Base-by-base conservation (phyloP, 2,888 invertebrate species). In the Iphiclides podalirius region DNA sequence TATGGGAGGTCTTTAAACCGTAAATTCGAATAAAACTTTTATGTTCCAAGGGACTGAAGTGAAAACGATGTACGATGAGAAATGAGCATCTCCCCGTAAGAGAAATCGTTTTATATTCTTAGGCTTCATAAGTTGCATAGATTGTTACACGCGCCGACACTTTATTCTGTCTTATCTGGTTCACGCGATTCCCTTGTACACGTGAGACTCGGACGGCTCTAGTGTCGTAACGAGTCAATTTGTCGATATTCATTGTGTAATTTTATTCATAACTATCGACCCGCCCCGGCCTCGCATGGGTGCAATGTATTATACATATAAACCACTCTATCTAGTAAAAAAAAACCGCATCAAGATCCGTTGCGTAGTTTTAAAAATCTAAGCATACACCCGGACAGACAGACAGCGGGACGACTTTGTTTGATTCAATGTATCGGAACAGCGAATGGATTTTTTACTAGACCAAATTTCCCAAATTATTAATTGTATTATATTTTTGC, bases 141-240 rank as follows among this genome's bases (percentile, higher is more conserved):
- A 23, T 1, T 6, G 16, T 43, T 47, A 14, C 40, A 47, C 47
- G 47, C 26, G 47, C 26, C 23, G 9, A 7, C 23, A 16, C 34
- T 40, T 47, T 47, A 35, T 40, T 34, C 35, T 20, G 23, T 34
- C 26, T 47, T 40, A 40, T 39, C 34, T 39, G 34, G 34, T 47
- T 47, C 34, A 45, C 17, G 16, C 14, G 15, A 14, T 39, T 20
- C 23, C 26, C 47, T 47, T 40, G 16, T 16, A 35, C 47, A 40
- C 47, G 40, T 35, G 47, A 34, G 4, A 12, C 40, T 34, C 6
- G n/a, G 26, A 13, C 7, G 20, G 2, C 31, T 3, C 1, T 40
- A 40, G 40, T 4, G 47, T n/a, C 35, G 47, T 33, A 12, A 1
- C 15, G 2, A 33, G 7, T 11, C n/a, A 11, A n/a, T 1, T 20